Conservation (phyloP, 1,140 invertebrate genomes). For the Sinella curviseta region DNA sequence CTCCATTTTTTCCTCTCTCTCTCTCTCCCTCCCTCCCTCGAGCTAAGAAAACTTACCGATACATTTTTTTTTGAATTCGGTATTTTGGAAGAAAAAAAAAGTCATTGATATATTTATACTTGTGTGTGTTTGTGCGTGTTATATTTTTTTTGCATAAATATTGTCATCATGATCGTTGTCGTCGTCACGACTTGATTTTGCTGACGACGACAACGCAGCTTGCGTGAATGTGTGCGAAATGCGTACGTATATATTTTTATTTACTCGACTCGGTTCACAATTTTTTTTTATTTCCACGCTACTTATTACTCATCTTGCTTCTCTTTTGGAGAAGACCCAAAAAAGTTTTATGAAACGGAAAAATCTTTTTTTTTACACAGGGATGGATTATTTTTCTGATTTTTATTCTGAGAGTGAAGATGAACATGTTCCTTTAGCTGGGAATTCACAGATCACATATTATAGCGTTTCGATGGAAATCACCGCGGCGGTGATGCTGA, state of each 20-base stretch:
- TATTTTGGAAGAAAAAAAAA: too few relatives aligned
- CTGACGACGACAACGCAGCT: too few relatives aligned
- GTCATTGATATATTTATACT: too few relatives aligned
- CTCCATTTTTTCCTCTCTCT: too few relatives aligned
- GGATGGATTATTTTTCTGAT: too few relatives aligned
- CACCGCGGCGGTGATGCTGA: background rate
- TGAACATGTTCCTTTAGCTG: background rate
- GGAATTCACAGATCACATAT: background rate
- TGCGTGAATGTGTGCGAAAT: too few relatives aligned
- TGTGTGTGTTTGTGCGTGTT: too few relatives aligned
- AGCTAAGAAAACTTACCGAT: too few relatives aligned
- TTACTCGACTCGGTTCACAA: background rate
- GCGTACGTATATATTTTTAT: background rate
- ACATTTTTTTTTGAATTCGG: too few relatives aligned
- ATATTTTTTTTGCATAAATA: background rate
- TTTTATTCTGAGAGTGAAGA: too few relatives aligned
- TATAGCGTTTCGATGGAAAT: background rate
- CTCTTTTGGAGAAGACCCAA: background rate
- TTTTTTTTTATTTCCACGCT: background rate
- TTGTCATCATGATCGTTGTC: background rate
- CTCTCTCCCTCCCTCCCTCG: too few relatives aligned
- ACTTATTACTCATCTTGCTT: background rate
- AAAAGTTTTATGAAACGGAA: background rate
- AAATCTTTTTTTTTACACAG: background rate
- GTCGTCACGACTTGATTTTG: background rate